A percentile compares a stretch with the other conserved stretches of the same genome.
Conservation (phyloP, 2,113 vertebrate species). For the Xyliphius kryptos region DNA sequence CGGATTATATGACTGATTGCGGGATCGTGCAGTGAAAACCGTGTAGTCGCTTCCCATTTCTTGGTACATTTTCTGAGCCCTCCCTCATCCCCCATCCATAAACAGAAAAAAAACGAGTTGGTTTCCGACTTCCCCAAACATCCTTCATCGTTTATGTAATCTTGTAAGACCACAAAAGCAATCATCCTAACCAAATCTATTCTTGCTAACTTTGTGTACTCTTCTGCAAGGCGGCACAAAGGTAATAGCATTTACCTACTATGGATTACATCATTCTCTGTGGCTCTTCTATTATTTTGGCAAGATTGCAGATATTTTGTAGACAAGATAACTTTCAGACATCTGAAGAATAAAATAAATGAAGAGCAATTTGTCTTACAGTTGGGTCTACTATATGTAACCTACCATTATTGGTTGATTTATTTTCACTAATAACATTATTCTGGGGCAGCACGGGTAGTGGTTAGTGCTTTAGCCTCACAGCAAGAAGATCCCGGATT, state of each 20-base stretch:
- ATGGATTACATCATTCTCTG: not conserved
- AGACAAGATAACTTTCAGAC: not conserved
- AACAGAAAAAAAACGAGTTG: too few relatives aligned
- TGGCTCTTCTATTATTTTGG: not conserved
- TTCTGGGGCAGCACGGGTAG: too few relatives aligned
- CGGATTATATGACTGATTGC: too few relatives aligned
- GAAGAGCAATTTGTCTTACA: not conserved
- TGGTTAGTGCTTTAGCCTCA: too few relatives aligned
- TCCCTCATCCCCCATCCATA: too few relatives aligned
- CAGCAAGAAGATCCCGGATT: too few relatives aligned
- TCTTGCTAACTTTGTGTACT: not conserved
- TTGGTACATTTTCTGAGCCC: too few relatives aligned
- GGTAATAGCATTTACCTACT: not conserved
- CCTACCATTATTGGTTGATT: not conserved
- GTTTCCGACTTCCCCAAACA: conserved; percentile 13
- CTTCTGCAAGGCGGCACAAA: not conserved
- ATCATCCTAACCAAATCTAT: conserved; percentile 5
- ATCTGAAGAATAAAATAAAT: not conserved
- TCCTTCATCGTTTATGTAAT: conserved; percentile 10
- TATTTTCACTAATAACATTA: not conserved
- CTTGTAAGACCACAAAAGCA: conserved; percentile 3
- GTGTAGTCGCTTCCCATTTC: too few relatives aligned
- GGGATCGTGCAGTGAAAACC: too few relatives aligned
- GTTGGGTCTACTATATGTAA: too few relatives aligned
- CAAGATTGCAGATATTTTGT: not conserved